Base-by-base conservation (phyloP, 2,888 invertebrate genomes). In the Nymphalis polychloros region DNA sequence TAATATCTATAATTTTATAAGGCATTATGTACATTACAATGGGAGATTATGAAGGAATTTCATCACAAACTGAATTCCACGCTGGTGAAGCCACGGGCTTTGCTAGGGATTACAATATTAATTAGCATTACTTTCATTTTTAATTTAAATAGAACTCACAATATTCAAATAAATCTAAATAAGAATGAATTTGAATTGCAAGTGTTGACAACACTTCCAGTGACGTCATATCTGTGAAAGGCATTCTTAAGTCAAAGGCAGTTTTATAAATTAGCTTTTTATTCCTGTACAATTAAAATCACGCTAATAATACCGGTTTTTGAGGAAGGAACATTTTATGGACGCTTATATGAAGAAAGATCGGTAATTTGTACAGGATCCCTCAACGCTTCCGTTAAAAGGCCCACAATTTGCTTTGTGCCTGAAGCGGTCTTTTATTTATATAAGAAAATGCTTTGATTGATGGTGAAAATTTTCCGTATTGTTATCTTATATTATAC, bases 271-370 rank as follows among this genome's bases (percentile, higher is more conserved):
- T 69, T 64, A 67, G 60, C 60, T 70, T 73, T 73, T 73, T 73
- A 75, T 73, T 73, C 65, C 64, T 61, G 55, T 64, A 72, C 70
- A 73, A 76, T 74, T 73, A 73, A 69, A 53, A 62, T 59, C 48
- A 55, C 7, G 10, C 62, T 70, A 69, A 73, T 73, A 73, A 74
- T 72, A 70, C 57, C 49, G 49, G 63, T 50, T 62, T 73, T 73
- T 57, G 55, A 59, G 48, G 62, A 60, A 64, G 61, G 64, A 70
- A 49, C 70, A 61, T 61, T 67, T 68, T 63, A 65, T 68, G 57
- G 67, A 53, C 52, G 47, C 41, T 73, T 55, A 60, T 63, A 53
- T 62, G 69, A 71, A 50, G 59, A 53, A 64, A 64, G 52, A 68
- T 68, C 48, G 52, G 53, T 53, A 60, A 68, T 68, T 68, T 68